Evolutionary conservation across 2,888 invertebrate genomes (phyloP).

Genomic region (Cataglyphis altisquamis): DNA sequence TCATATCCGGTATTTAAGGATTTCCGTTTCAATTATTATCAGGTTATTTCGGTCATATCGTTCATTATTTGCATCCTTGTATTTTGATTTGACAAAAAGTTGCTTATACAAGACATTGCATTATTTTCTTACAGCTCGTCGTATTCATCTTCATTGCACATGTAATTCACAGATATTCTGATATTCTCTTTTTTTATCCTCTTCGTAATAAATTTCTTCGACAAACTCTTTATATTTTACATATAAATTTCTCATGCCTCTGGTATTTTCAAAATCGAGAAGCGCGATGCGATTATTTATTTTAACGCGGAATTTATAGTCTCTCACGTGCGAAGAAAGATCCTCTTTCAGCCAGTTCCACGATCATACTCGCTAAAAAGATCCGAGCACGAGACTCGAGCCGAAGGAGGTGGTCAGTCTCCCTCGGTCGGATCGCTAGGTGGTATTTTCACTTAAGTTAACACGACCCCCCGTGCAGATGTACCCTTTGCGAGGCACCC

Average conservation of each 20-base stretch:
- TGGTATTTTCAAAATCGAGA: background rate
- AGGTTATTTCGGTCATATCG: slow-evolving; percentile 42
- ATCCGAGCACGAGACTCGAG: slow-evolving; percentile 65
- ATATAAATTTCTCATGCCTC: background rate
- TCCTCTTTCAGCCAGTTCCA: slow-evolving; percentile 54
- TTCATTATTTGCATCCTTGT: slow-evolving; percentile 12
- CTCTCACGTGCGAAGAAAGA: slow-evolving; percentile 16
- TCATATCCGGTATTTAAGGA: slow-evolving; percentile 56
- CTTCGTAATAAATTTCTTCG: background rate
- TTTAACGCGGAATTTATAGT: background rate
- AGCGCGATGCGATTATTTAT: slow-evolving; percentile 3
- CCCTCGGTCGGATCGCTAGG: slow-evolving; percentile 78
- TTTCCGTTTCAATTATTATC: slow-evolving; percentile 62
- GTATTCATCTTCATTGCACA: slow-evolving; percentile 22
- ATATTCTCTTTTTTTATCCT: background rate
- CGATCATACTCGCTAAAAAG: slow-evolving; percentile 70
- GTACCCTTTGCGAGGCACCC: slow-evolving; percentile 70
- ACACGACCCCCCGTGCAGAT: slow-evolving; percentile 81
- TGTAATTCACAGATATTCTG: slow-evolving; percentile 14
- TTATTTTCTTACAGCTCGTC: background rate
- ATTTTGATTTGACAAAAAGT: background rate
- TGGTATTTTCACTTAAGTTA: slow-evolving; percentile 84
- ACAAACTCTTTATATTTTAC: background rate
- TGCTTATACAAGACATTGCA: background rate
- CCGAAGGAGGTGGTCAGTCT: slow-evolving; percentile 70